Conservation (phyloP, 1,140 invertebrate species). For the Lordiphosa clarofinis region DNA sequence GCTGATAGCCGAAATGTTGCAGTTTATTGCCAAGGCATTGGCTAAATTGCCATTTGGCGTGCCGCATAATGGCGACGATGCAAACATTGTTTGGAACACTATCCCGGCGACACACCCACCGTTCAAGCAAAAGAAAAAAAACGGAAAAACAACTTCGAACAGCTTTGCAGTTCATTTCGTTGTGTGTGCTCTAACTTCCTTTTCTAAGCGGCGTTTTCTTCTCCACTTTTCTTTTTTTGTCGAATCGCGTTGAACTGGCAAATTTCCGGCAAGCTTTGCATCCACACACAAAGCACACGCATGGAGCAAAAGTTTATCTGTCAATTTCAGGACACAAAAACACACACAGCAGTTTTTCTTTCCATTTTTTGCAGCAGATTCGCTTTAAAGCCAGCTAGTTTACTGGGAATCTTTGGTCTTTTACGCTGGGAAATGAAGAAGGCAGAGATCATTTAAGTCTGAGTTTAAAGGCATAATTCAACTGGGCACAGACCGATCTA, state of each 20-base stretch:
- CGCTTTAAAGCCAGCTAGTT: conserved; percentile 28
- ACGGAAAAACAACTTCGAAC: conserved; percentile 48
- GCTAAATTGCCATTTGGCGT: conserved; percentile 66
- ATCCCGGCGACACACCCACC: conserved; percentile 1
- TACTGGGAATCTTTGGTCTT: conserved; percentile 21
- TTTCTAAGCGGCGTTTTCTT: conserved; percentile 20
- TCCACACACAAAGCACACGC: conserved; percentile 42
- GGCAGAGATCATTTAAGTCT: too few relatives aligned
- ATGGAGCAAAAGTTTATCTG: conserved; percentile 58
- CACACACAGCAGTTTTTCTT: conserved; percentile 12
- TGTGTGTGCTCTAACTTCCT: conserved; percentile 36
- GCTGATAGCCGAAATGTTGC: conserved; percentile 68
- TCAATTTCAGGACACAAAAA: conserved; percentile 50
- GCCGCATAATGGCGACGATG: conserved; percentile 56
- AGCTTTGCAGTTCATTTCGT: conserved; percentile 63
- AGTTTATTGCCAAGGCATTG: conserved; percentile 60
- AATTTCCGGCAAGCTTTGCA: conserved; percentile 51
- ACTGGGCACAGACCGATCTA: too few relatives aligned
- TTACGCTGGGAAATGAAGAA: neutral
- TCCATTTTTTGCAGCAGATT: conserved; percentile 22
- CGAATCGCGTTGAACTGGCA: conserved; percentile 57
- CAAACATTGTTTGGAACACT: conserved; percentile 42
- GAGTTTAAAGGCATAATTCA: too few relatives aligned
- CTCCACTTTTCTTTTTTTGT: conserved; percentile 25
- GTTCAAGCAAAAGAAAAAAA: neutral